Evolutionary conservation across 2,113 vertebrate species (phyloP).

Genomic region (Sitta europaea): DNA sequence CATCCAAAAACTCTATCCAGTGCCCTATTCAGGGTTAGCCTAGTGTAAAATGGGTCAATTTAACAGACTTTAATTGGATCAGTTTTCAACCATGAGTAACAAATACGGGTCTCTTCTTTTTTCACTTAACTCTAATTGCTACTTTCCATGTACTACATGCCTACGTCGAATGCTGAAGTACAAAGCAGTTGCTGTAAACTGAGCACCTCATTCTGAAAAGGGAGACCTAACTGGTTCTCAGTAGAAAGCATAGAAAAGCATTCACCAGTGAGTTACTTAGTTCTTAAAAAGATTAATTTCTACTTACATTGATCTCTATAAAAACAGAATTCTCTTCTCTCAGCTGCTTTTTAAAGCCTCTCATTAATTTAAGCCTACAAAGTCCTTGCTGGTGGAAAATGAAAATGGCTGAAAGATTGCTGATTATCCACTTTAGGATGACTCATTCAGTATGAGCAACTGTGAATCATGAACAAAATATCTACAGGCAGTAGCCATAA

Average conservation of each 20-base stretch:
- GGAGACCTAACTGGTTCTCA: not conserved
- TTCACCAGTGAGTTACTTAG: not conserved
- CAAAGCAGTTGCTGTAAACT: slow-evolving; percentile 44
- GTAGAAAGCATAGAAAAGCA: not conserved
- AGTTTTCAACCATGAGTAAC: slow-evolving; percentile 58
- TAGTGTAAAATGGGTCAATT: slow-evolving; percentile 59
- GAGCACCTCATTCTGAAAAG: slow-evolving; percentile 15
- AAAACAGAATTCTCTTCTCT: not conserved
- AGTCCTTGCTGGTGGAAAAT: not conserved
- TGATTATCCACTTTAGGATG: slow-evolving; percentile 18
- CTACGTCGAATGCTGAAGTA: not conserved
- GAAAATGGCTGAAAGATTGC: not conserved
- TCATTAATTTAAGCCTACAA: slow-evolving; percentile 12
- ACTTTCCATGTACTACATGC: not conserved
- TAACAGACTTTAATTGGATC: slow-evolving; percentile 56
- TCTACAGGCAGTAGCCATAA: not conserved
- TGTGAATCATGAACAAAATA: slow-evolving; percentile 5
- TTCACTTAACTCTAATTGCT: slow-evolving; percentile 40
- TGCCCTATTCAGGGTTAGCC: slow-evolving; percentile 37
- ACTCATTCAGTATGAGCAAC: slow-evolving; percentile 1
- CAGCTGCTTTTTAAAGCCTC: not conserved
- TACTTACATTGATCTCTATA: not conserved
- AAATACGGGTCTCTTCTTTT: slow-evolving; percentile 46
- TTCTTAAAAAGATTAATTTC: slow-evolving; percentile 24
- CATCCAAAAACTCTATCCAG: slow-evolving; percentile 23